Evolutionary conservation across 2,797 vertebrate genomes (phyloP), one percentile per base, ranked within the genome.

Genomic region (Harpagifer antarcticus): DNA sequence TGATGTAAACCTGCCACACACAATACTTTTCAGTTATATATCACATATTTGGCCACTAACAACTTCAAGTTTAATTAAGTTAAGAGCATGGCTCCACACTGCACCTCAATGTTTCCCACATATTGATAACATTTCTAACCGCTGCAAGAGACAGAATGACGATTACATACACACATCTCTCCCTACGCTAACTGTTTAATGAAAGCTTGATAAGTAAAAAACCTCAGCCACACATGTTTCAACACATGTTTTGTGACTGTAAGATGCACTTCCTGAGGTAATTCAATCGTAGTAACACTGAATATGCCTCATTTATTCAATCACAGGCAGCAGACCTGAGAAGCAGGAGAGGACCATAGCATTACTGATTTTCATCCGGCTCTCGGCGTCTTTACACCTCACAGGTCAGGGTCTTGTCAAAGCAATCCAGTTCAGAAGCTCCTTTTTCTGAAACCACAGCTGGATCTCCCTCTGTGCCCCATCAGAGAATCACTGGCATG

Each of bases 401-500:
- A 3, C 87, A 95, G 81, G 88, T 89, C 82, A 63, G 88, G 60
- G 67, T 89, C 31, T 82, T 86, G 82, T 96, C 94, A 19, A 89
- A 88, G 50, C 92, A 94, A 0, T 96, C 92, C 97, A 97, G 75
- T 90, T 92, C 73, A 97, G 86, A 66, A 99, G 94, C 84, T 99
- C 97, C 0, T 91, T 84, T 68, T 62, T 82, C 72, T 92, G 93
- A 86, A 99, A 99, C 98, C 97, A 99, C 82, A 98, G 93, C 81
- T 94, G 86, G 65, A 99, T 98, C 93, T 99, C 98, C 67, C 93
- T 82, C 88, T 94, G 93, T 7, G 98, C 98, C 0, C 94, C 95
- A 62, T 98, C 97, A 79, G 87, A 0, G 97, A 99, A 74, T 98
- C 97, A 0, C 97, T 99, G 85, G 97, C 97, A 0, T 99, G 98